Percentiles rank a stretch among this genome's conserved stretches.
phyloP scores from a whole-genome alignment of 2,797 vertebrate genomes.

The Momotus momota region DNA sequence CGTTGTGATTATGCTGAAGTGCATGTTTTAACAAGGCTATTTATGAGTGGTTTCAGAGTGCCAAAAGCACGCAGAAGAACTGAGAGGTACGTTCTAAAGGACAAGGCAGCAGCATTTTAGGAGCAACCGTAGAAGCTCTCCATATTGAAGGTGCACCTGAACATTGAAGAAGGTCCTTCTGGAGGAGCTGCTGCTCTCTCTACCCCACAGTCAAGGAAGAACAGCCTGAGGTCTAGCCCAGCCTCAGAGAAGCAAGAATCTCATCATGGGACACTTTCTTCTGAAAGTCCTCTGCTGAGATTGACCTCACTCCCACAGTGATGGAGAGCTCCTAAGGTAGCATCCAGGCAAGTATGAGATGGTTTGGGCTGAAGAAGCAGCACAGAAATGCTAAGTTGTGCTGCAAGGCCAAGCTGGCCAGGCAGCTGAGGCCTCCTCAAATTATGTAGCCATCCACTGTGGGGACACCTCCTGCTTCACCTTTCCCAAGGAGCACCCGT shows the following conservation, averaged over 20 bases:
- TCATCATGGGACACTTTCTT: neutral
- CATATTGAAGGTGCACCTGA: neutral
- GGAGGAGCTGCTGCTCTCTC: neutral
- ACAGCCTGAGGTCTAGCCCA: neutral
- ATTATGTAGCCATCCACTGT: no score
- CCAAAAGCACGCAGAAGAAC: neutral
- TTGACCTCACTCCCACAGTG: neutral
- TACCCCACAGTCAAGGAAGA: neutral
- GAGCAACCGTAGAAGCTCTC: neutral
- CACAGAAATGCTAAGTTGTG: neutral
- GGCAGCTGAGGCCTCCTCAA: neutral
- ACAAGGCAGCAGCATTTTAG: neutral
- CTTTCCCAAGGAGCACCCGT: neutral
- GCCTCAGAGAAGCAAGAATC: neutral
- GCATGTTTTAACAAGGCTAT: conserved; percentile 63
- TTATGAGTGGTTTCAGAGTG: conserved; percentile 11
- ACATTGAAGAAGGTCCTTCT: neutral
- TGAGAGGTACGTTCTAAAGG: neutral
- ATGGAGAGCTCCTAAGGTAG: neutral
- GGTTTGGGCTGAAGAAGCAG: neutral
- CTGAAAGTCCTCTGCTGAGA: neutral
- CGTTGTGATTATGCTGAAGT: conserved; percentile 25
- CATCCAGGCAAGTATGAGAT: neutral
- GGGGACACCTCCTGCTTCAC: neutral
- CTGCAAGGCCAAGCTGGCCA: neutral